Evolutionary conservation across 2,888 invertebrate genomes (phyloP).

Genomic region (Sturmia bella): DNA sequence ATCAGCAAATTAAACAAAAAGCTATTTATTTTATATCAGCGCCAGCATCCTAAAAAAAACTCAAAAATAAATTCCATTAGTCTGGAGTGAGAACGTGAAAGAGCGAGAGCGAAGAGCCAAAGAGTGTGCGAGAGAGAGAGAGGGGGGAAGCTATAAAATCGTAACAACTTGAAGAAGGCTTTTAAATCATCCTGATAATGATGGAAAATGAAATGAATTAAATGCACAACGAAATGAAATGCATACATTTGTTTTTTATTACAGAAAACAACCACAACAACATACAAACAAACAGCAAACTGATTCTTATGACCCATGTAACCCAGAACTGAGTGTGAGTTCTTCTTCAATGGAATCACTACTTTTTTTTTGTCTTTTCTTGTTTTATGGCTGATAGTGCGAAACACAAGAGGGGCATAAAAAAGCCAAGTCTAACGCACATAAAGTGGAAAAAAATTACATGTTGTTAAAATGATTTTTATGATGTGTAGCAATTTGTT

Average conservation of each 20-base stretch:
- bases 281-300: slow-evolving; percentile 8
- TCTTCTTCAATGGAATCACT: slow-evolving; percentile 20
- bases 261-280: slow-evolving; percentile 21
- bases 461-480: slow-evolving; percentile 74
- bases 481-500: slow-evolving; percentile 82
- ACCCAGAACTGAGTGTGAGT: slow-evolving; percentile 58
- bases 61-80: slow-evolving; percentile 36
- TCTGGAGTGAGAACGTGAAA: not conserved
- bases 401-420: slow-evolving; percentile 4
- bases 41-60: slow-evolving; percentile 37
- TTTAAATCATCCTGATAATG: slow-evolving; percentile 77
- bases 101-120: too few species aligned
- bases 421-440: slow-evolving; percentile 26
- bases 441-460: slow-evolving; percentile 54
- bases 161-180: slow-evolving; percentile 32
- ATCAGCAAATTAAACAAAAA: slow-evolving; percentile 64
- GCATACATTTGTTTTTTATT: slow-evolving; percentile 33
- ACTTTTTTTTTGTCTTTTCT: too few species aligned
- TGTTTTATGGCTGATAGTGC: slow-evolving; percentile 26
- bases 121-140: slow-evolving; percentile 9
- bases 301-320: slow-evolving; percentile 63
- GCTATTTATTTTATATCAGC: slow-evolving; percentile 42
- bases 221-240: slow-evolving; percentile 16
- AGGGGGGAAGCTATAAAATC: slow-evolving; percentile 30
- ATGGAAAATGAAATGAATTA: slow-evolving; percentile 63